A percentile compares a stretch with the other conserved stretches of the same genome.
Evolutionary conservation across 2,113 vertebrate species (phyloP).

Genomic region (Scopus umbretta): DNA sequence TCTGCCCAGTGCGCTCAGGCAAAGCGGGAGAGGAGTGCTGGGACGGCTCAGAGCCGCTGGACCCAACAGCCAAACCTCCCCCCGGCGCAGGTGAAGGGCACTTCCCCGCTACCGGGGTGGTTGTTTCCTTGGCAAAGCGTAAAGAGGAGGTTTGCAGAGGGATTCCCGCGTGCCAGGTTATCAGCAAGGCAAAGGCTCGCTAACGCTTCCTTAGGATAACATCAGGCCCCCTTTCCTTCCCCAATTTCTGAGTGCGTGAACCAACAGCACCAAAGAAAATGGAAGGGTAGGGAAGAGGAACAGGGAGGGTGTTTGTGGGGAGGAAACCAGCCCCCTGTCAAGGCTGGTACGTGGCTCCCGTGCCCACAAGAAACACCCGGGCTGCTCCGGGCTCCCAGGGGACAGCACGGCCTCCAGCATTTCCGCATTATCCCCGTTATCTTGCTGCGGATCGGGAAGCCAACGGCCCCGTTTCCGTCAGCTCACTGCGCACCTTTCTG

Average conservation of each 20-base stretch:
- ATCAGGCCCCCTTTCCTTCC: neutral
- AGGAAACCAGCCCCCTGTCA: neutral
- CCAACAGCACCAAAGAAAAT: neutral
- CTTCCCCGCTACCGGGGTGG: neutral
- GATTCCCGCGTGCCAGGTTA: neutral
- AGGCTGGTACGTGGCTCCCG: neutral
- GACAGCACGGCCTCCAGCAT: fast-evolving
- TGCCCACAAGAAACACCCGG: neutral
- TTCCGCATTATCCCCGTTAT: neutral
- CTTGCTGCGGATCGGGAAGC: neutral
- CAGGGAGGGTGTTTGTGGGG: neutral
- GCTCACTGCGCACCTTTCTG: neutral
- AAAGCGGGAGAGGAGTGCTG: neutral
- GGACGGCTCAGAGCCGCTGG: neutral
- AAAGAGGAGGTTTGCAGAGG: neutral
- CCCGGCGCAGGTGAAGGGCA: neutral
- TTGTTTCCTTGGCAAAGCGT: neutral
- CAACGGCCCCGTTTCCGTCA: neutral
- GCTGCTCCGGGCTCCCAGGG: neutral
- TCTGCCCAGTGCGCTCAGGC: neutral
- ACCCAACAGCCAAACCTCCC: neutral
- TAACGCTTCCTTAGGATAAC: neutral
- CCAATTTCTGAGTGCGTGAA: neutral
- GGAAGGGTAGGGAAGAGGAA: neutral
- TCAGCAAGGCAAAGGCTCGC: neutral